Base-by-base conservation (phyloP, 2,888 invertebrate genomes). In the Dichetophora obliterata region DNA sequence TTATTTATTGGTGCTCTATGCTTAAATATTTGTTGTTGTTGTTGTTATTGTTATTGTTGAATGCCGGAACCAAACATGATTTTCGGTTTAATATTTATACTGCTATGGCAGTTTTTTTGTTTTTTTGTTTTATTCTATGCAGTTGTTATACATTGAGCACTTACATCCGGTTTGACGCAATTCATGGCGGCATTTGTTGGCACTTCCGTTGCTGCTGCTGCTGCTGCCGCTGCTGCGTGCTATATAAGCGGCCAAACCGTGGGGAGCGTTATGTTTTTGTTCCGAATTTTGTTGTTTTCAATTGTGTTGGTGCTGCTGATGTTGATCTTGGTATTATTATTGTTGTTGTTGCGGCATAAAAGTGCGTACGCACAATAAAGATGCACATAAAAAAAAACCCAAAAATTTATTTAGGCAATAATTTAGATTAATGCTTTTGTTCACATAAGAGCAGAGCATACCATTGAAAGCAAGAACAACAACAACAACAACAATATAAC, bases 131-230 rank as follows among this genome's bases (percentile, higher is more conserved):
- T 9, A 19, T 19, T 22, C 57, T 5, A 3, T 24, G 43, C 66
- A 66, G 43, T 66, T 37, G 66, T 27, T 24, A 11, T 37, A 19
- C 22, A 22, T 22, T 37, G 37, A 37, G 57, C 66, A 37, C 37
- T 66, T 22, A 37, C 66, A 34, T 66, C 66, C 66, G 66, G 66
- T 66, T 66, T 37, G 43, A 66, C 37, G 57, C 43, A 66, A 22
- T 66, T 37, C 37, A 43, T 66, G 43, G 66, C 43, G 66, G 66
- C 66, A 66, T 37, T 66, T 19, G 57, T 37, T 66, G 66, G 66
- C 19, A 66, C 43, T 66, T 66, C 66, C 66, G 66, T 19, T 37
- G 9, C 27, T 27, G 57, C 14, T 59, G 57, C 19, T 59, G 6
- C 27, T 19, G 5, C 9, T 57, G 16, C 57, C 22, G 57, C 16